Evolutionary conservation across 2,797 vertebrate genomes (phyloP), one percentile per base, ranked within the genome.

Genomic region (Babyrousa celebensis): DNA sequence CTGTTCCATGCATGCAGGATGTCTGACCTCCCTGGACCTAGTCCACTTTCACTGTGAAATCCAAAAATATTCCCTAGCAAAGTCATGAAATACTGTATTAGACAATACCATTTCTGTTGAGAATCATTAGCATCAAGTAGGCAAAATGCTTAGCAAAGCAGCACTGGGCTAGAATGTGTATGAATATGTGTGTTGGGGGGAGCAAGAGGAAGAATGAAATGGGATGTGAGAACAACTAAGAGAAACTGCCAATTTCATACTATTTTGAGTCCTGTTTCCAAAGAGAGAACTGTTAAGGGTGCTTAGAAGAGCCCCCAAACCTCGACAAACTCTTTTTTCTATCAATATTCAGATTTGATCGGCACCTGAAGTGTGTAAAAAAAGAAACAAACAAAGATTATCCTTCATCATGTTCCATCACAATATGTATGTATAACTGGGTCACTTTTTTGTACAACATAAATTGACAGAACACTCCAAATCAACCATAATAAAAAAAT

Each of bases 281-380:
- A 93, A 91, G 52, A 91, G 8, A 0, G 6, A 84, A 89, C 86
- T 10, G 27, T 71, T 25, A 29, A 74, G 11, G 12, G 15, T 54
- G 27, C 12, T 95, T 84, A 14, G 80, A 43, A 84, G 85, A 86
- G 43, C 16, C 2, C 12, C 20, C n/a, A 67, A 40, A 10, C 20
- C 23, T 86, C 91, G 32, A 74, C 6, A 68, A 89, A 88, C 71
- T 83, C 12, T 32, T n/a, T 96, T 17, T 40, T 68, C 27, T 43
- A 56, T 80, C 67, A 43, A 63, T 79, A 91, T 91, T 70, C 36
- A 92, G 27, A 86, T 87, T 80, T 95, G 58, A 10, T 89, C 91
- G 86, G 18, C 77, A 93, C 67, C 85, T 77, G 63, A 91, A 43
- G 32, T 54, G 96, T 94, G 5, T 0, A 16, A 27, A 78, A 52